Evolutionary conservation across 2,888 invertebrate genomes (phyloP).

Genomic region (Cryptocheilus praepositus): DNA sequence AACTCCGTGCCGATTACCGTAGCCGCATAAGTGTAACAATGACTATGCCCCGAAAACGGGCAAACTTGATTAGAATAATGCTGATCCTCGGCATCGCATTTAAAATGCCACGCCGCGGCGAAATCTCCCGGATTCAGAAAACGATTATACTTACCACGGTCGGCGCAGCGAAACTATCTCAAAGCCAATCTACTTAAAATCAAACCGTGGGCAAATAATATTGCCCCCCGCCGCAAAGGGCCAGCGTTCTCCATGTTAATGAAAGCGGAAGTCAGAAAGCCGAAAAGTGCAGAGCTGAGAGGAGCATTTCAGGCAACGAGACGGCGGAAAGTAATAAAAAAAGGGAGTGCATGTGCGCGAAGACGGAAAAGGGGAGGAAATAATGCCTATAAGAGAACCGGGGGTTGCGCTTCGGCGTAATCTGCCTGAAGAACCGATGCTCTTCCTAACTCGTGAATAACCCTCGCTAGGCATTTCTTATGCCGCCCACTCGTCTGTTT

Average conservation of each 20-base stretch:
- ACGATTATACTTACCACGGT: constrained; percentile 8
- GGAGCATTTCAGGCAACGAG: not conserved
- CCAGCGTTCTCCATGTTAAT: too few relatives aligned
- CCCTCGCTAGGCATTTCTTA: constrained; percentile 45
- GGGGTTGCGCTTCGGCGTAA: not conserved
- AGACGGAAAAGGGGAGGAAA: not conserved
- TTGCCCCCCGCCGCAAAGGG: too few relatives aligned
- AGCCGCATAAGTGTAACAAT: too few relatives aligned
- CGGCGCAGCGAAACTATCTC: too few relatives aligned
- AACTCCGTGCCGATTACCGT: too few relatives aligned
- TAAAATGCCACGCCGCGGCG: not conserved
- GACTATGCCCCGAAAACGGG: too few relatives aligned
- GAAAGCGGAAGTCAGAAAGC: constrained; percentile 19
- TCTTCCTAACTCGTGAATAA: constrained; percentile 51
- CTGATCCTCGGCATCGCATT: too few relatives aligned
- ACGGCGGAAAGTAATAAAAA: constrained; percentile 7
- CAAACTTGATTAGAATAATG: too few relatives aligned
- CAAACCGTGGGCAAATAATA: too few relatives aligned
- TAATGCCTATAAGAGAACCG: not conserved
- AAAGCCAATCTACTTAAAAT: too few relatives aligned
- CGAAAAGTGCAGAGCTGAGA: not conserved
- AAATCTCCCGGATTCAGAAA: not conserved
- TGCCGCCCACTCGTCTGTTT: constrained; percentile 26
- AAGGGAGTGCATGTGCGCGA: constrained; percentile 32
- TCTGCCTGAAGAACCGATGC: not conserved